Conservation (phyloP, 2,113 vertebrate genomes). For the Grammomys dolichurus region DNA sequence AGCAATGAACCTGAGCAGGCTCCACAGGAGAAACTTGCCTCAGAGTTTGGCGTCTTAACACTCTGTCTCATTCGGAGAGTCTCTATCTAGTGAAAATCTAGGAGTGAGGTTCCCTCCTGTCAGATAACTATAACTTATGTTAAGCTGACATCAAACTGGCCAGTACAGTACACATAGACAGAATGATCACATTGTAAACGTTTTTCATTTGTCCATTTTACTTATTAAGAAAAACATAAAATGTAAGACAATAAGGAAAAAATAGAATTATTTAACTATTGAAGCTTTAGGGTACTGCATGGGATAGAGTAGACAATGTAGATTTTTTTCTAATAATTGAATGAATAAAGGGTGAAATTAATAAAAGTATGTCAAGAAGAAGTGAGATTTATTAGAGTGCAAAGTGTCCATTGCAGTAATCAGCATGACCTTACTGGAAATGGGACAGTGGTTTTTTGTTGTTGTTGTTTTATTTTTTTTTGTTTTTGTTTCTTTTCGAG, state of each 20-base stretch:
- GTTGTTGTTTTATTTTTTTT: too few species aligned
- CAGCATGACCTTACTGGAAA: not conserved
- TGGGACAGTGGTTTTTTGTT: not conserved
- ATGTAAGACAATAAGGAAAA: not conserved
- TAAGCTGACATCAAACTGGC: not conserved
- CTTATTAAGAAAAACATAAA: not conserved
- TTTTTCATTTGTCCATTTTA: not conserved
- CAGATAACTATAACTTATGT: not conserved
- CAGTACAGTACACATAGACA: not conserved
- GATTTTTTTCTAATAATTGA: constrained; percentile 5
- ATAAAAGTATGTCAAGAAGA: not conserved
- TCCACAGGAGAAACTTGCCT: too few species aligned
- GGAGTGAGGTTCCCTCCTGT: not conserved
- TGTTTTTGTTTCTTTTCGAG: not conserved
- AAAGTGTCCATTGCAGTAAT: not conserved
- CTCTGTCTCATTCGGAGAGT: too few species aligned
- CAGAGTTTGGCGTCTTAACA: too few species aligned
- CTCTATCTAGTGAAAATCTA: too few species aligned
- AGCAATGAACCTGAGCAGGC: too few species aligned
- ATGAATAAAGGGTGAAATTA: not conserved
- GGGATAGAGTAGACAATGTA: not conserved
- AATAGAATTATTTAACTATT: not conserved
- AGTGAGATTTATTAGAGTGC: not conserved
- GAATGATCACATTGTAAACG: not conserved
- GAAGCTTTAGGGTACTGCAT: not conserved